Base-by-base conservation (phyloP, 2,113 vertebrate species). In the Solenodon paradoxus region DNA sequence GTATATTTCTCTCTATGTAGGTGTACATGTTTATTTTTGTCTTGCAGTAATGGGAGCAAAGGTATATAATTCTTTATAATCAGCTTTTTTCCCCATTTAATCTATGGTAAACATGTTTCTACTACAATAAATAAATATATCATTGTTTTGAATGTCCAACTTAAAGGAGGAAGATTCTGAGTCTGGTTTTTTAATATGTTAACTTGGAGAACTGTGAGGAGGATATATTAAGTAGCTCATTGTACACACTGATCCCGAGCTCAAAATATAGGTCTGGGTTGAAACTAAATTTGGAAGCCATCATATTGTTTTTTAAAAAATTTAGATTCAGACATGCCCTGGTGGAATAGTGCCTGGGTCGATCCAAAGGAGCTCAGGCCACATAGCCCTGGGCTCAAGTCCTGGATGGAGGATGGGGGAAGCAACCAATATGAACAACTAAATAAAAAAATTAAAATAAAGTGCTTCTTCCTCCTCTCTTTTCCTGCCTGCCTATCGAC, bases 81-180 rank as follows among this genome's bases (percentile, higher is more conserved):
- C 32, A 61, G 49, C 38, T 86, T 80, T 86, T 57, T 83, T 45
- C 10, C 20, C n/a, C 24, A 49, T 49, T 57, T 89, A 85, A 72
- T 72, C 26, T 28, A 19, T 78, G 42, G 28, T 93, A 55, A 90
- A 80, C 57, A 85, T 79, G 55, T 87, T 86, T 90, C 53, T 68
- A 71, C 32, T 72, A 42, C 53, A 82, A 74, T 77, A 32, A n/a
- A 63, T 71, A 90, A 24, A 53, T 85, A 26, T 66, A 55, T 40
- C 63, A 49, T 90, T 81, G 80, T 86, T 90, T 93, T 90, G n/a
- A 90, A 80, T 59, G n/a, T 82, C 78, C 53, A 77, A 38, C 68
- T 84, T 61, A 32, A n/a, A 74, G 42, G 30, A 8, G 16, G n/a
- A 83, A 26, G 30, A 64, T 78, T 59, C 57, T 80, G 86, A 85